These are phyloP conservation scores for Drosophila pseudotalamancana DNA, from an alignment of 2,888 invertebrate genomes.

Conservation along the genomic window DNA sequence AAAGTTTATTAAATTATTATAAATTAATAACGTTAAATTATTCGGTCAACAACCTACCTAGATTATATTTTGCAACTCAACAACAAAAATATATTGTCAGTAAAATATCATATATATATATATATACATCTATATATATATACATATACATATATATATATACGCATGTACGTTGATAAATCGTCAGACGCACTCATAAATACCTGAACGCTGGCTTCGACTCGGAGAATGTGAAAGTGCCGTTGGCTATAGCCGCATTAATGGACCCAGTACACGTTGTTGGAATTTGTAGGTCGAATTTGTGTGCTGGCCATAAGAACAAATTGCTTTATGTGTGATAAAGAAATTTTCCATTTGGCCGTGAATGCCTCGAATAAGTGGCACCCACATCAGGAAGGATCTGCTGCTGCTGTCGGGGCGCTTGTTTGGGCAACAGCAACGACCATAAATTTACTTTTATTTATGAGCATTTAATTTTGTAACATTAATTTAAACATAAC, in stretches of 20 bases:
- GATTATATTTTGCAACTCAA: too few species aligned
- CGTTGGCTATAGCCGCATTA: conserved; percentile 53
- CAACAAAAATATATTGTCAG: too few species aligned
- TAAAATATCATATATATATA: too few species aligned
- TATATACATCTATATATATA: too few species aligned
- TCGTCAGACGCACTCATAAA: conserved; percentile 24
- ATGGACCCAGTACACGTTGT: conserved; percentile 74
- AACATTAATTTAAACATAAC: conserved; percentile 83
- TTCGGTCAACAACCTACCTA: too few species aligned
- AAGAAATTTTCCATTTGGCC: conserved; percentile 45
- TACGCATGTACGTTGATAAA: too few species aligned
- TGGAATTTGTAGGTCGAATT: conserved; percentile 49
- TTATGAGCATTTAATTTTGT: conserved; percentile 82
- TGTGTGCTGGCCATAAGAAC: conserved; percentile 47
- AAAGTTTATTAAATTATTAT: too few species aligned
- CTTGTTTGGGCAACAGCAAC: conserved; percentile 36
- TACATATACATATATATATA: too few species aligned
- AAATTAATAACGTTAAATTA: too few species aligned
- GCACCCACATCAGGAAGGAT: conserved; percentile 38
- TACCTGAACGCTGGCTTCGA: conserved; percentile 28
- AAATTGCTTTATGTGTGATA: conserved; percentile 74
- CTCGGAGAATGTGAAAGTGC: conserved; percentile 39
- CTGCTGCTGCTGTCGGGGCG: conserved; percentile 27
- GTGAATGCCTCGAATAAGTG: conserved; percentile 4
- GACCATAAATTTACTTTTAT: conserved; percentile 76